Percentiles rank a stretch among this genome's conserved stretches.
Conservation (phyloP, 2,797 vertebrate species). For the Sebastes oblongus region DNA sequence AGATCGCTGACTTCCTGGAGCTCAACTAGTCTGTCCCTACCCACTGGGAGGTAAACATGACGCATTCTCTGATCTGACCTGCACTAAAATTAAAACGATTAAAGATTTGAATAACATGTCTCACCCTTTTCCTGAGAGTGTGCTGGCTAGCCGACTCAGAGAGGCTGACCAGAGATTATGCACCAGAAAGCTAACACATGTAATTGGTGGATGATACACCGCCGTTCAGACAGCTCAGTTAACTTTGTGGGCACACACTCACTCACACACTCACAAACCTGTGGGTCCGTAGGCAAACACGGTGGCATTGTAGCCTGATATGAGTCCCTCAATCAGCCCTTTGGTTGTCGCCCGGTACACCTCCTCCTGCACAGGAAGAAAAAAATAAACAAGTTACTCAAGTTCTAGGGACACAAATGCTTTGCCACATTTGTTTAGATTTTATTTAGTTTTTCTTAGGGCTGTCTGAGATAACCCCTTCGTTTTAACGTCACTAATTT, state of each 20-base stretch:
- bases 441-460: background rate
- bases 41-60: conserved; percentile 16
- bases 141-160: conserved; percentile 17
- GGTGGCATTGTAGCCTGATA: conserved; percentile 93
- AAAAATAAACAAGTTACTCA: background rate
- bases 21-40: background rate
- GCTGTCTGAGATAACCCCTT: no score
- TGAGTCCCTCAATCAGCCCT: conserved; percentile 88
- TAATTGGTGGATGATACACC: background rate
- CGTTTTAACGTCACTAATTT: no score
- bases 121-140: background rate
- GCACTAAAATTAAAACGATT: conserved; percentile 3
- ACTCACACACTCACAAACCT: conserved; percentile 74
- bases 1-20: conserved; percentile 1
- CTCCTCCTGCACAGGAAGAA: conserved; percentile 82
- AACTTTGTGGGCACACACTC: background rate
- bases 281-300: conserved; percentile 95
- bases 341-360: conserved; percentile 91
- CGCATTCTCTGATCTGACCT: conserved; percentile 43
- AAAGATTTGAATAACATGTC: background rate
- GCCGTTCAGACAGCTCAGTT: background rate
- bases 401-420: background rate
- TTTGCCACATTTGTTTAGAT: background rate
- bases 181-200: background rate
- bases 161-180: background rate